Conservation (phyloP, 2,113 vertebrate species). For the Chaenogobius annularis region DNA sequence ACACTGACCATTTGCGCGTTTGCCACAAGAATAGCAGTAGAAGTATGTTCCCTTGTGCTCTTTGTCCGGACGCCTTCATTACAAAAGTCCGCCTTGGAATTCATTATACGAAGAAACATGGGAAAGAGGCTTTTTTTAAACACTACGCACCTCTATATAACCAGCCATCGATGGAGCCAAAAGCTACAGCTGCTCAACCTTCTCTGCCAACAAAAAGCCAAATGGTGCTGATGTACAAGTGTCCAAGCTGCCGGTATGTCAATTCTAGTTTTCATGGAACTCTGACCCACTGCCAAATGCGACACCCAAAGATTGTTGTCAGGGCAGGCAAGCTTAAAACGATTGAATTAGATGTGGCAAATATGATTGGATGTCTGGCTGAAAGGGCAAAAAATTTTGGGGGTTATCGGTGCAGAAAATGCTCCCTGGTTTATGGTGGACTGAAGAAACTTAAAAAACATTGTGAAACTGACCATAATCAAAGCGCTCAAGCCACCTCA, state of each 20-base stretch:
- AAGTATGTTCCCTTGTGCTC: slow-evolving; percentile 78
- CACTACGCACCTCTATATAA: slow-evolving; percentile 80
- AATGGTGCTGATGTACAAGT: slow-evolving; percentile 79
- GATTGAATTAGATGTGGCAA: slow-evolving; percentile 72
- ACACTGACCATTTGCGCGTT: slow-evolving; percentile 81
- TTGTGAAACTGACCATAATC: slow-evolving; percentile 77
- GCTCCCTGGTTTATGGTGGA: slow-evolving; percentile 80
- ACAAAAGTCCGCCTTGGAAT: slow-evolving; percentile 79
- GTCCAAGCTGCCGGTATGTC: slow-evolving; percentile 85
- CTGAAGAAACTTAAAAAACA: slow-evolving; percentile 83
- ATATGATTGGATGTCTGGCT: slow-evolving; percentile 65
- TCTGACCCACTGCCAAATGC: slow-evolving; percentile 91
- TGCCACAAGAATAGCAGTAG: slow-evolving; percentile 77
- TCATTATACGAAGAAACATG: slow-evolving; percentile 87
- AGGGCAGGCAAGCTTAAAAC: slow-evolving; percentile 84
- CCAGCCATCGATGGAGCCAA: slow-evolving; percentile 64
- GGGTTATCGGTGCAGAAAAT: slow-evolving; percentile 85
- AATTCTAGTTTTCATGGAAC: slow-evolving; percentile 84
- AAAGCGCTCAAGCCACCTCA: slow-evolving; percentile 64
- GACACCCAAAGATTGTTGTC: slow-evolving; percentile 80
- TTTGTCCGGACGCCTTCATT: slow-evolving; percentile 83
- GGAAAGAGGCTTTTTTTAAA: slow-evolving; percentile 83
- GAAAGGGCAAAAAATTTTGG: slow-evolving; percentile 79
- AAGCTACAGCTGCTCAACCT: slow-evolving; percentile 49
- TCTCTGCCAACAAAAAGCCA: background rate